phyloP scores from a whole-genome alignment of 2,888 invertebrate species.

The Cetonia aurata region DNA sequence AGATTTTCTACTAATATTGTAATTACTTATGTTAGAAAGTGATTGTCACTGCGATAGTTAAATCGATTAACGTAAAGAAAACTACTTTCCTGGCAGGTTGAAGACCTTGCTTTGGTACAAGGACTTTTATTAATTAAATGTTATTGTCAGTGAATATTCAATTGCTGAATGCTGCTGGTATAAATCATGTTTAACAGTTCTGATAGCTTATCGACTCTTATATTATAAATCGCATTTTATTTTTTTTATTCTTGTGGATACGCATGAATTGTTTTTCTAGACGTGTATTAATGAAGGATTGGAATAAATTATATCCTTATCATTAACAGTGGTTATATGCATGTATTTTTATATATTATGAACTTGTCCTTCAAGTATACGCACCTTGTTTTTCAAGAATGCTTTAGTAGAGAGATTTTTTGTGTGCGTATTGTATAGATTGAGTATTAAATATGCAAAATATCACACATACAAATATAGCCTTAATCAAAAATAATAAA shows the following conservation, averaged over 20 bases:
- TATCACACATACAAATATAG: too few relatives aligned
- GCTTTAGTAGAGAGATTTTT: conserved; percentile 33
- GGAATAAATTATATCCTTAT: background rate
- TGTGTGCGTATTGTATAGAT: conserved; percentile 1
- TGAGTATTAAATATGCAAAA: too few relatives aligned
- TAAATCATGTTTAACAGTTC: too few relatives aligned
- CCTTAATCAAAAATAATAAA: too few relatives aligned
- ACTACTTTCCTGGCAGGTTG: background rate
- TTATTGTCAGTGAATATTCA: background rate
- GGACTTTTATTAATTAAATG: conserved; percentile 6
- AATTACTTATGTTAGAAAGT: background rate
- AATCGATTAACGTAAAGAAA: background rate
- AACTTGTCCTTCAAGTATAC: conserved; percentile 39
- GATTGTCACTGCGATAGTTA: background rate
- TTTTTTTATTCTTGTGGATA: background rate
- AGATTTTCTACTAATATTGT: too few relatives aligned
- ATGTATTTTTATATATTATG: conserved; percentile 34
- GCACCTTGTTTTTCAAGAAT: conserved; percentile 38
- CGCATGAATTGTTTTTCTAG: background rate
- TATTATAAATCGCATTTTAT: background rate
- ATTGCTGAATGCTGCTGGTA: too few relatives aligned
- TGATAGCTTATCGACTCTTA: background rate
- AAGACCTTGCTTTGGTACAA: conserved; percentile 19
- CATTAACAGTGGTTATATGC: conserved; percentile 7
- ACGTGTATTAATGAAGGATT: too few relatives aligned